Evolutionary conservation across 35 echinoderm and acorn worm genomes (phyloP), one percentile per base, ranked within the genome.

Genomic region (Anneissia japonica): DNA sequence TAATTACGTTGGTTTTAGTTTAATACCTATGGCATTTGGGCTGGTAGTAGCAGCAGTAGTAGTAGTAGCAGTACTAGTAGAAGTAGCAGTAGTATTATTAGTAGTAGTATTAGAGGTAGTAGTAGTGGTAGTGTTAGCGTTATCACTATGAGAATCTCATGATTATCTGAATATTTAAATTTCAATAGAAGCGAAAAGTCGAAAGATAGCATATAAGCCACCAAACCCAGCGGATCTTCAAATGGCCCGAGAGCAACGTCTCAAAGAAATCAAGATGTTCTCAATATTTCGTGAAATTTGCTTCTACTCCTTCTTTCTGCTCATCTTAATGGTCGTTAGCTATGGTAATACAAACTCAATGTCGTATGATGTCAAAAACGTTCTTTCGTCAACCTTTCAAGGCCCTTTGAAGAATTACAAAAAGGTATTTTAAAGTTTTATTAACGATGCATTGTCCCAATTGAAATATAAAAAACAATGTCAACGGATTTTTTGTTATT

Each of bases 201-300:
- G 92, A 31, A 87, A 87, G 36, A 75, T 94, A 64, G 79, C 89
- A 4, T 86, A 90, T 80, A 77, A 84, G 45, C 96, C 92, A 32
- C 91, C 89, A 29, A 87, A 93, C 55, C 91, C 89, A 0, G 73
- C 79, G 35, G 84, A 88, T 16, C 81, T 91, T 0, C 81, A 91
- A 46, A 51, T 46, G 21, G 86, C 87, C 46, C 79, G 96, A 79
- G 79, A 83, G 39, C 76, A 88, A 76, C 84, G 92, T n/a, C 26
- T 94, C 26, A 99, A 94, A 51, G 96, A 91, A 73, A 77, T 99
- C 0, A 86, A 92, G 84, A 94, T 94, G 89, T 94, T 89, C 37
- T 82, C 91, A 4, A 86, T 99, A 19, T 73, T 99, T 38, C 80
- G 92, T 34, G 96, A 99, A 82, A 99, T 99, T 72, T 73, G 94